These are phyloP conservation scores for Physocephala rufipes DNA, from an alignment of 2,888 invertebrate species.

Conservation along the genomic window DNA sequence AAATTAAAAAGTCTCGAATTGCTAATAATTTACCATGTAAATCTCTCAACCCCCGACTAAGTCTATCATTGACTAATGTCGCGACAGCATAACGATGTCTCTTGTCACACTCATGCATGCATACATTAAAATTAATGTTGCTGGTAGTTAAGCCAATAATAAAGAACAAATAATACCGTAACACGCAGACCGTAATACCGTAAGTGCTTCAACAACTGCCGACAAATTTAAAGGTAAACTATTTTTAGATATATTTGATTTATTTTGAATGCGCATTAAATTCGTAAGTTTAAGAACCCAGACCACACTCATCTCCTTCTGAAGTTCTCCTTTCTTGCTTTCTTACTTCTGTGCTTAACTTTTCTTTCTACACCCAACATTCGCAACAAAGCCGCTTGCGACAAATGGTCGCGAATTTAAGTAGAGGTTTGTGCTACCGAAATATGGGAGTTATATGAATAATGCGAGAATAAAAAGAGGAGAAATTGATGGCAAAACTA, in stretches of 20 bases:
- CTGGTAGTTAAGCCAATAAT: constrained; percentile 44
- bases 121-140: constrained; percentile 46
- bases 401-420: background rate
- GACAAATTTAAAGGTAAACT: too few species aligned
- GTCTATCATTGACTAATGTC: too few species aligned
- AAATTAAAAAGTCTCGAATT: too few species aligned
- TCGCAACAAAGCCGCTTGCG: constrained; percentile 1
- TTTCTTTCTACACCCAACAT: background rate
- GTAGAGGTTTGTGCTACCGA: constrained; percentile 9
- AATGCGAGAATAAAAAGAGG: constrained; percentile 27
- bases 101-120: constrained; percentile 26
- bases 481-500: constrained; percentile 7
- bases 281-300: too few species aligned
- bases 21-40: too few species aligned
- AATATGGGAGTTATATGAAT: constrained; percentile 16
- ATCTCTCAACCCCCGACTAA: too few species aligned
- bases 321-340: background rate
- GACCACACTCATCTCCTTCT: background rate
- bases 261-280: too few species aligned
- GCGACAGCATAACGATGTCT: too few species aligned
- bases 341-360: background rate
- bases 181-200: too few species aligned
- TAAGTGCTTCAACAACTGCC: too few species aligned
- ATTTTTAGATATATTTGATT: too few species aligned
- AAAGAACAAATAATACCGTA: constrained; percentile 32